phyloP scores from a whole-genome alignment of 2,888 invertebrate genomes.

The Tipula confusa region DNA sequence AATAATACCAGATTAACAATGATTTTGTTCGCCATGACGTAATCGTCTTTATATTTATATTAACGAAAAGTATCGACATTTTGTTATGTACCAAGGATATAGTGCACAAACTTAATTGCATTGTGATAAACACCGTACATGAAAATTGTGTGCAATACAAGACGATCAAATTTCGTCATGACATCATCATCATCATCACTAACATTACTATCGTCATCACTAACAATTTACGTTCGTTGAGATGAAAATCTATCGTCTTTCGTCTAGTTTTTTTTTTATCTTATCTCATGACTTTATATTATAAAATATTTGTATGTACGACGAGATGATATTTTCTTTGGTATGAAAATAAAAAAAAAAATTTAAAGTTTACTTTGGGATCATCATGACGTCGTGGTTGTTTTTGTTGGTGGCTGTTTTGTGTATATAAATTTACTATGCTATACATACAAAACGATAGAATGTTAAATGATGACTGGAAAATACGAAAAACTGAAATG shows the following conservation, averaged over 20 bases:
- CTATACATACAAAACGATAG: neutral
- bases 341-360: neutral
- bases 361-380: neutral
- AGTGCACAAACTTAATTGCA: neutral
- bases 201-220: neutral
- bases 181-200: neutral
- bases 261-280: neutral
- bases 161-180: neutral
- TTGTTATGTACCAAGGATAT: neutral
- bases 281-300: neutral
- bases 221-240: neutral
- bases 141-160: neutral
- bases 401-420: neutral
- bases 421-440: neutral
- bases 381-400: neutral
- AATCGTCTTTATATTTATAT: neutral
- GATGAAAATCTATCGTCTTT: neutral
- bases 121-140: neutral
- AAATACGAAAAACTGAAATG: conserved; percentile 12
- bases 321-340: neutral
- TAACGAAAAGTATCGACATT: neutral
- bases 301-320: too few species aligned
- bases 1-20: neutral
- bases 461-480: conserved; percentile 25
- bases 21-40: neutral